Evolutionary conservation across 2,888 invertebrate genomes (phyloP), one percentile per base, ranked within the genome.

Genomic region (Cephus rjabovi): DNA sequence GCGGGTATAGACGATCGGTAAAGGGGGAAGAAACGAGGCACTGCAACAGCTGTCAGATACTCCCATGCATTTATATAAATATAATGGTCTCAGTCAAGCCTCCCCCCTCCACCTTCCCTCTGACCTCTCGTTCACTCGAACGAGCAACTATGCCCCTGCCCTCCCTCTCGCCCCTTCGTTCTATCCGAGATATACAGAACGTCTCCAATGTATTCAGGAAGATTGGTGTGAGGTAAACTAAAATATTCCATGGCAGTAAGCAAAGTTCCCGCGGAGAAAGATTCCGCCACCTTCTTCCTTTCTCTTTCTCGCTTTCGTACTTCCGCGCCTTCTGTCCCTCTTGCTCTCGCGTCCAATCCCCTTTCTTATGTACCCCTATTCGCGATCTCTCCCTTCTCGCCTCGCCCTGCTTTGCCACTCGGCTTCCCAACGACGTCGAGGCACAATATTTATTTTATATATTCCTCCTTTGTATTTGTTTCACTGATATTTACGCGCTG

Each of bases 11-110:
- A 6, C 40, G 15, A 40, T 40, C 40, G 40, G 40, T 31, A 30
- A 70, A 12, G 75, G 35, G 77, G 71, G 79, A 84, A 80, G 79
- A 78, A 79, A 79, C 75, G 76, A 79, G 71, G 76, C 76, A 78
- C 81, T 82, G 79, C 82, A 86, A 84, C 86, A 86, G 86, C 86
- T 87, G 86, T 85, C 86, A 81, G 83, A 81, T 83, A 83, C 83
- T 84, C 83, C 80, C 83, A 81, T 82, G 82, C 87, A 86, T 87
- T 86, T 87, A 86, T 86, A 84, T 85, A 84, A 86, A 86, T 86
- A 86, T 85, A 85, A 87, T 84, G 83, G 83, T 83, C 83, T 79
- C 80, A 76, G 73, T 15, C 40, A 40, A 15, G 0, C 40, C 1
- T 34, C 34, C 15, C 40, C 40, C 15, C 15, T 33, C 73, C 40